phyloP scores from a whole-genome alignment of 2,797 vertebrate species.

The Galago senegalensis region DNA sequence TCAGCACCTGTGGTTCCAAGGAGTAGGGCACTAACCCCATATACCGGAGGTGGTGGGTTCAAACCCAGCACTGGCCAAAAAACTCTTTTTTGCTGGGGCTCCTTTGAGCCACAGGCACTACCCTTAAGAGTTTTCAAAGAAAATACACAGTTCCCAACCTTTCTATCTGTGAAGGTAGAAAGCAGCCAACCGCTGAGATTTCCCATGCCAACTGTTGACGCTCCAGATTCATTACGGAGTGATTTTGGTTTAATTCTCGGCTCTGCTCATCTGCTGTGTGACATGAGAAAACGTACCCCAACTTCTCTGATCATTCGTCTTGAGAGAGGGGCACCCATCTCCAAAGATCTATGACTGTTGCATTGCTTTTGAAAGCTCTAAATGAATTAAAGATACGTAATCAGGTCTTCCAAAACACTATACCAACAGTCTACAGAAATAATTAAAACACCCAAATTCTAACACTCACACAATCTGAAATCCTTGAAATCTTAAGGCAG shows the following conservation, averaged over 20 bases:
- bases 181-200: background rate
- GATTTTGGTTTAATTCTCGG: background rate
- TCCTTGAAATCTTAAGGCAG: background rate
- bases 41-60: too few relatives aligned
- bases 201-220: background rate
- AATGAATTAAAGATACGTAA: background rate
- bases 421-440: background rate
- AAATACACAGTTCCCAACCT: background rate
- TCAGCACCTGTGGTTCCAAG: too few relatives aligned
- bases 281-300: background rate
- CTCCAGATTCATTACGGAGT: background rate
- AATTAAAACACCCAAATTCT: background rate
- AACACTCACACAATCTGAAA: background rate
- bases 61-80: too few relatives aligned
- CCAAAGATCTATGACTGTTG: background rate
- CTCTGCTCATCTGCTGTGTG: background rate
- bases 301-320: background rate
- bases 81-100: too few relatives aligned
- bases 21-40: too few relatives aligned
- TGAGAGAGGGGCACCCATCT: background rate
- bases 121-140: background rate
- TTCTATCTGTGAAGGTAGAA: background rate
- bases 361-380: conserved; percentile 22
- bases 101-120: too few relatives aligned
- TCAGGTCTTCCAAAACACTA: conserved; percentile 3